These are phyloP conservation scores for Ptychoptera contaminata DNA, from an alignment of 2,888 invertebrate genomes.

Conservation along the genomic window DNA sequence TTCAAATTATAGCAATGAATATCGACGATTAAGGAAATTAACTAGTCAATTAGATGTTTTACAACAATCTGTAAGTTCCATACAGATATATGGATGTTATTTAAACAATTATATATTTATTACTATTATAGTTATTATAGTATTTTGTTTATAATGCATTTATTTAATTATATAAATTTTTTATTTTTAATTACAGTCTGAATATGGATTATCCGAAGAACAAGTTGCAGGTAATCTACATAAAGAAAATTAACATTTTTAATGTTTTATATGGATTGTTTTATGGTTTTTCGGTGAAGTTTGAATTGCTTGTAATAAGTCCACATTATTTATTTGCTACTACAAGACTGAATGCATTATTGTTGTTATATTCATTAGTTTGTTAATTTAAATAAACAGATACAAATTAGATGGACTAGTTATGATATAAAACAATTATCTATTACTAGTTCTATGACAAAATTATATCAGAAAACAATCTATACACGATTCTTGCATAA, in stretches of 20 bases:
- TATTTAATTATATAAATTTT: constrained; percentile 1
- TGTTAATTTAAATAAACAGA: too few species aligned
- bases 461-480: too few species aligned
- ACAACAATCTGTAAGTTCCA: constrained; percentile 47
- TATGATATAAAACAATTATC: too few species aligned
- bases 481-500: too few species aligned
- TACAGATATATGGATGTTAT: neutral
- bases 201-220: constrained; percentile 76
- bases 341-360: too few species aligned
- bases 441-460: too few species aligned
- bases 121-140: neutral
- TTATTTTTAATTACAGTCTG: constrained; percentile 46
- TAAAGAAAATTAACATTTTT: too few species aligned
- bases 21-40: constrained; percentile 46
- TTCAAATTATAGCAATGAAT: constrained; percentile 45
- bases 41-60: constrained; percentile 51
- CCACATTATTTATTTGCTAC: too few species aligned
- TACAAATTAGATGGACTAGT: too few species aligned
- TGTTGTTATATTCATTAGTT: too few species aligned
- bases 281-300: neutral
- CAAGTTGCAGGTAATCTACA: constrained; percentile 71
- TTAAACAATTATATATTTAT: neutral
- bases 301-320: too few species aligned
- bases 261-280: neutral
- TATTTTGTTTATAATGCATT: neutral